Evolutionary conservation across 1,140 invertebrate species (phyloP).

Genomic region (Drosophila serrata): DNA sequence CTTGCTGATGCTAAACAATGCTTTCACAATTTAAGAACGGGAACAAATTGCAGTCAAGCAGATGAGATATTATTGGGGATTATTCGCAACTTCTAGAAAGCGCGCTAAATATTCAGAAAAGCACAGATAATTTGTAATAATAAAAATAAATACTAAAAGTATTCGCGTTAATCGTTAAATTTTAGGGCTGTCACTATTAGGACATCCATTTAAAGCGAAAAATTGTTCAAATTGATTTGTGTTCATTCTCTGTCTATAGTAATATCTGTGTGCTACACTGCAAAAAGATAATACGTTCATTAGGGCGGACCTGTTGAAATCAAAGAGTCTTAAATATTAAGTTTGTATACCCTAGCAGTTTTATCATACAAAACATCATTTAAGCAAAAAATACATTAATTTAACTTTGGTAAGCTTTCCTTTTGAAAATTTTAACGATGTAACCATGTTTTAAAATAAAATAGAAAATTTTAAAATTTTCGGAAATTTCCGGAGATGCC

Average conservation of each 20-base stretch:
- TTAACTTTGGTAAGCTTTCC: too few relatives aligned
- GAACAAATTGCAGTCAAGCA: slow-evolving; percentile 5
- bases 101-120: not conserved
- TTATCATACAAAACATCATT: too few relatives aligned
- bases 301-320: not conserved
- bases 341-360: too few relatives aligned
- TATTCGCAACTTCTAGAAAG: not conserved
- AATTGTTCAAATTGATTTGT: slow-evolving; percentile 20
- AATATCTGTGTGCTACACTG: slow-evolving; percentile 4
- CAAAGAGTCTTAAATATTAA: not conserved
- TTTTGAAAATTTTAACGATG: too few relatives aligned
- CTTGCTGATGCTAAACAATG: slow-evolving; percentile 4
- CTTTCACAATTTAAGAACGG: slow-evolving; percentile 5
- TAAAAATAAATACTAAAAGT: not conserved
- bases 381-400: too few relatives aligned
- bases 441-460: too few relatives aligned
- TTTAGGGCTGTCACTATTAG: slow-evolving; percentile 5
- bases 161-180: not conserved
- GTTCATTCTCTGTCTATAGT: slow-evolving; percentile 8
- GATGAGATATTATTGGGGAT: not conserved
- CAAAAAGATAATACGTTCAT: not conserved
- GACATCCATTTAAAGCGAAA: not conserved
- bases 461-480: too few relatives aligned
- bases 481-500: too few relatives aligned
- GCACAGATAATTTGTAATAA: slow-evolving; percentile 1